Percentiles rank a stretch among this genome's conserved stretches.
Evolutionary conservation across 2,113 vertebrate genomes (phyloP).

Genomic region (Cyprinus carpio): DNA sequence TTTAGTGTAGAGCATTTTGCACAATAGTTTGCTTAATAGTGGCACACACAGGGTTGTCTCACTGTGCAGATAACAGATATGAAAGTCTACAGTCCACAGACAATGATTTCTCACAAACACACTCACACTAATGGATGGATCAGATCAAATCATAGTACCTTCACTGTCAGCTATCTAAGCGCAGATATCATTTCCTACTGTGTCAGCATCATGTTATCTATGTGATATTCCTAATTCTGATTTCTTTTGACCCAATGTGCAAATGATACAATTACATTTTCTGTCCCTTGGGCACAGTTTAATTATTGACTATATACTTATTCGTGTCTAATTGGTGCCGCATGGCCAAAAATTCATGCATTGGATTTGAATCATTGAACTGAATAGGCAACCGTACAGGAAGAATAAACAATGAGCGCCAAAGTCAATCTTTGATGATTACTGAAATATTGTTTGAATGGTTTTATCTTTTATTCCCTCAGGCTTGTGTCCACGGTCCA

Average conservation of each 20-base stretch:
- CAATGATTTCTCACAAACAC: not conserved
- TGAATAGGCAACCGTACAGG: not conserved
- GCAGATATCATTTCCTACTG: not conserved
- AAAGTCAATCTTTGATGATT: not conserved
- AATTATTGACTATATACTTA: not conserved
- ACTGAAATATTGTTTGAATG: not conserved
- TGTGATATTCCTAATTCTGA: not conserved
- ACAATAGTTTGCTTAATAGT: not conserved
- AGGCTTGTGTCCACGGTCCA: slow-evolving; percentile 79
- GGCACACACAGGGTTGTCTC: not conserved
- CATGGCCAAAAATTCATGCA: not conserved
- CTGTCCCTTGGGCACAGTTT: not conserved
- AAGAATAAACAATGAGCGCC: not conserved
- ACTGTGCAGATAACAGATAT: slow-evolving; percentile 20
- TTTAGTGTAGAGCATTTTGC: not conserved
- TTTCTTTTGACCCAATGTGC: no score
- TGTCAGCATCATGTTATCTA: not conserved
- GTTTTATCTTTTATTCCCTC: slow-evolving; percentile 26
- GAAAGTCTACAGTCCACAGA: not conserved
- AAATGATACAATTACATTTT: not conserved
- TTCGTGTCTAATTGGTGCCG: not conserved
- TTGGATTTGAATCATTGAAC: not conserved
- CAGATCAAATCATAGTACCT: not conserved
- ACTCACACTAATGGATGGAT: no score
- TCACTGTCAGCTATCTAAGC: not conserved